Percentiles rank a stretch among this genome's conserved stretches.
Conservation (phyloP, 2,113 vertebrate species). For the Cephalopholis sonnerati region DNA sequence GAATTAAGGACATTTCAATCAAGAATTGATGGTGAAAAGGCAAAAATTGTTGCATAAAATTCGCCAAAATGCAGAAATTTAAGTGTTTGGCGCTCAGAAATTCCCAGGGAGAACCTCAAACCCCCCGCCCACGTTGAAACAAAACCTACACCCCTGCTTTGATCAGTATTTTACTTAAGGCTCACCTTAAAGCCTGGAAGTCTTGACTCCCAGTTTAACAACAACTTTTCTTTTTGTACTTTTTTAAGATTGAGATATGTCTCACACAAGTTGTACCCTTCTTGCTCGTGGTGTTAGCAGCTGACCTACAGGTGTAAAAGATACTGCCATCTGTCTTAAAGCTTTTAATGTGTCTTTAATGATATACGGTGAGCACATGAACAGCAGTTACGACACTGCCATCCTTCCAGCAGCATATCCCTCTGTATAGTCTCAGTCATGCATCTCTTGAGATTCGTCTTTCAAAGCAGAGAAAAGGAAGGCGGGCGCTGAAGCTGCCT, state of each 20-base stretch:
- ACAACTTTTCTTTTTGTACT: neutral
- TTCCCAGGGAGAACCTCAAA: no score
- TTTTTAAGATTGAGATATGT: neutral
- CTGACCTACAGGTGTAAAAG: constrained; percentile 29
- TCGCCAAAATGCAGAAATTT: no score
- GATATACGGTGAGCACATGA: neutral
- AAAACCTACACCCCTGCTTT: no score
- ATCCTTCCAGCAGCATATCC: constrained; percentile 10
- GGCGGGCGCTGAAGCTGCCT: neutral
- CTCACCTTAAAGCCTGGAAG: neutral
- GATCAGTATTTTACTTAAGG: neutral
- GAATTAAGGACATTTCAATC: no score
- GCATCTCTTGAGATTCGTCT: constrained; percentile 50
- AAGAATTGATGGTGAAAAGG: no score
- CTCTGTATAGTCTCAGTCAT: constrained; percentile 15
- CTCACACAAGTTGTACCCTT: neutral
- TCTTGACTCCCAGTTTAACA: neutral
- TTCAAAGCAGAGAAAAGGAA: constrained; percentile 30
- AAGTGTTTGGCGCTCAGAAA: no score
- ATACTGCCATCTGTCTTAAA: constrained; percentile 8
- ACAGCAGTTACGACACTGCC: neutral
- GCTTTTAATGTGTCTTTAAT: neutral
- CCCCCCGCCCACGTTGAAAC: no score
- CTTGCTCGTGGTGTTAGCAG: neutral
- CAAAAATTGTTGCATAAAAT: no score